Evolutionary conservation across 2,113 vertebrate genomes (phyloP), one percentile per base, ranked within the genome.

Genomic region (Dipodomys ordii): DNA sequence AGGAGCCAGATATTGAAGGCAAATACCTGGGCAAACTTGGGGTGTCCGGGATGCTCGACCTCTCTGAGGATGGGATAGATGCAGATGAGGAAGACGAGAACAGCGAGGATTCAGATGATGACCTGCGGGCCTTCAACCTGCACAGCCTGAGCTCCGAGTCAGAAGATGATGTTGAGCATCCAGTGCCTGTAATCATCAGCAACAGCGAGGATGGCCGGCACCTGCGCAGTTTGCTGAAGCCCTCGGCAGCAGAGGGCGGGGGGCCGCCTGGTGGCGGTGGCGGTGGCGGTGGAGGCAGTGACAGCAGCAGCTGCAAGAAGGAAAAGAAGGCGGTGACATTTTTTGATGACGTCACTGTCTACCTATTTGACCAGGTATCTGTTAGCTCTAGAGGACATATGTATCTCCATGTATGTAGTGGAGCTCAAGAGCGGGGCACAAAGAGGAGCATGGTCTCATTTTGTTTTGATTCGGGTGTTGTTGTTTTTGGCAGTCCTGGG

Each of bases 341-440:
- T 97, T 99, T 99, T 64, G 99, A 99, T 84, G 99, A 99, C 92
- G 99, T 99, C 97, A 99, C 99, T 0, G 99, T 99, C 96, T 99
- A 99, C 97, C 98, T 99, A 86, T 99, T 99, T 97, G 99, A 99
- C 97, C 99, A 99, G 99, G 99, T 99, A 98, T 68, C 46, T 4
- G 73, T 85, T 53, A 39, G 44, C 16, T 39, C 44, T 46, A 3
- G 30, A 39, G 62, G 53, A 57, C 53, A 57, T 12, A 49, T 13
- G 11, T 57, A 13, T 57, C 16, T 57, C 12, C 15, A 16, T 53
- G 49, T 57, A 57, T 57, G 53, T 4, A 57, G 53, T 57, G 15
- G 53, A 16, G 53, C 19, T 57, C 53, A 57, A 18, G 53, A 57
- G 15, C 15, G 2, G 53, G 15, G 53, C 53, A 18, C 15, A 3